phyloP scores from a whole-genome alignment of 2,113 vertebrate genomes.

The Notechis scutatus region DNA sequence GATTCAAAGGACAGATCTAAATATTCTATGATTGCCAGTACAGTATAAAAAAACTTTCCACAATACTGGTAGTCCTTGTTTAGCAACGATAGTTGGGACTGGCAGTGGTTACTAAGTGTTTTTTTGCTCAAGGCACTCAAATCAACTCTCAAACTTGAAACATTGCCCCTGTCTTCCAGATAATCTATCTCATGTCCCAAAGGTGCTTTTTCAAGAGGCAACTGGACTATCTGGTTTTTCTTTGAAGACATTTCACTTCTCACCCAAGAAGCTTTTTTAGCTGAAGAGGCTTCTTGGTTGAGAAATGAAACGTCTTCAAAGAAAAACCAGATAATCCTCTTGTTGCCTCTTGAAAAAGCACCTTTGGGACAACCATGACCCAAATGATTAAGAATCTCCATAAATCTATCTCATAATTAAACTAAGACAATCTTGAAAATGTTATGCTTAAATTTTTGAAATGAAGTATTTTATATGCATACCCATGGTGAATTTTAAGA shows the following conservation, averaged over 20 bases:
- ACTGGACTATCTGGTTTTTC: too few species aligned
- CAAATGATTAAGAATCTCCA: too few species aligned
- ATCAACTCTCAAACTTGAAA: background rate
- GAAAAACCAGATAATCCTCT: too few species aligned
- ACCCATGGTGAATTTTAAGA: constrained; percentile 45
- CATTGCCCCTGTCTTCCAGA: background rate
- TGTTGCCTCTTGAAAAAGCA: too few species aligned
- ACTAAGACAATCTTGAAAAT: background rate
- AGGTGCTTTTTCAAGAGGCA: too few species aligned
- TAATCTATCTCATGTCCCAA: background rate
- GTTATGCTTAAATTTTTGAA: background rate
- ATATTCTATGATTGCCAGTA: background rate
- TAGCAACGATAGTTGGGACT: background rate
- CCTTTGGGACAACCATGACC: too few species aligned
- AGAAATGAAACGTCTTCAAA: too few species aligned
- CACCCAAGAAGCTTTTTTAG: too few species aligned
- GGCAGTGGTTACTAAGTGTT: background rate
- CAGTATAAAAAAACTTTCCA: background rate
- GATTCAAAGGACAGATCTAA: background rate
- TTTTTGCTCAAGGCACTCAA: background rate
- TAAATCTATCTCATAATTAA: background rate
- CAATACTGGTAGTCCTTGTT: background rate
- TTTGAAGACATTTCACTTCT: too few species aligned
- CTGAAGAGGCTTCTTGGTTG: too few species aligned
- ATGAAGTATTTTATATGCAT: background rate